Conservation (phyloP, 2,113 vertebrate genomes). For the Myotis lucifugus region DNA sequence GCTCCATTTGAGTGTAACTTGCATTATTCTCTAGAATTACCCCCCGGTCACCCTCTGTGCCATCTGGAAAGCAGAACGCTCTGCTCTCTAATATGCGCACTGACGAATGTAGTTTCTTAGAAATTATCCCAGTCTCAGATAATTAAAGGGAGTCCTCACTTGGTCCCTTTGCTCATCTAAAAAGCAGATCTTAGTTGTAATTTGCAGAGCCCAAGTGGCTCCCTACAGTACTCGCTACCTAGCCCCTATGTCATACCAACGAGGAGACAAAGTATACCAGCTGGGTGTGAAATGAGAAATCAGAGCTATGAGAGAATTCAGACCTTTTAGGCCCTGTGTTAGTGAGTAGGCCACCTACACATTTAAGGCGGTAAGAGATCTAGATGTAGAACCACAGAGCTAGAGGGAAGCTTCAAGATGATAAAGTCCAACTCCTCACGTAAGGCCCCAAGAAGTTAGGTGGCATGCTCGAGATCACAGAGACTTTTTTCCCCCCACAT, state of each 20-base stretch:
- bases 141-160: slow-evolving; percentile 28
- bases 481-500: too few species aligned
- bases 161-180: slow-evolving; percentile 11
- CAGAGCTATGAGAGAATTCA: neutral
- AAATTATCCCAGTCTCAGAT: slow-evolving; percentile 19
- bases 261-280: neutral
- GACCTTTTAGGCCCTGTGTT: neutral
- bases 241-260: neutral
- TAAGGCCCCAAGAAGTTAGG: neutral
- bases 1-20: slow-evolving; percentile 33
- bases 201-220: neutral
- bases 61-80: slow-evolving; percentile 72
- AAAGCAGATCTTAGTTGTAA: neutral
- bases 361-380: neutral
- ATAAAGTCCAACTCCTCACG: neutral
- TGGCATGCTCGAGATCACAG: neutral
- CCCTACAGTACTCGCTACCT: neutral
- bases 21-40: slow-evolving; percentile 65
- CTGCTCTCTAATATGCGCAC: slow-evolving; percentile 9
- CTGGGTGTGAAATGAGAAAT: neutral
- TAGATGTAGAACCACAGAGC: neutral
- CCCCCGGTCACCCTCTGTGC: slow-evolving; percentile 18
- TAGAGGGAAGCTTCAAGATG: neutral
- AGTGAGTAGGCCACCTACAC: neutral
- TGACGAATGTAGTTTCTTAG: slow-evolving; percentile 43